Evolutionary conservation across 2,113 vertebrate genomes (phyloP), one percentile per base, ranked within the genome.

Genomic region (Nettapus auritus): DNA sequence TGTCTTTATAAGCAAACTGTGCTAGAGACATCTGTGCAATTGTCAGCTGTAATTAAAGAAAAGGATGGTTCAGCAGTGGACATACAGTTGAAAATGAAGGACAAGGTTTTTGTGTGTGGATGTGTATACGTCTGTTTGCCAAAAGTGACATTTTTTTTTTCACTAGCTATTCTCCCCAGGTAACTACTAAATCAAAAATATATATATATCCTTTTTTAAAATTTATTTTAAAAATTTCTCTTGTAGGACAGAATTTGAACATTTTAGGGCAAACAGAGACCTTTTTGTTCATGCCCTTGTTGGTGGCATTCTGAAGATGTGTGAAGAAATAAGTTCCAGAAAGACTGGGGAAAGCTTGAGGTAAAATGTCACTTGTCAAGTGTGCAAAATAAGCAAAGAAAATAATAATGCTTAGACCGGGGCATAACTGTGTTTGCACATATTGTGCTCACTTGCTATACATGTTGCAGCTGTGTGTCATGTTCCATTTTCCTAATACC

Each of bases 11-110:
- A 90, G 60, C 56, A 86, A 52, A 70, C 56, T 83, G 86, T 18
- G 3, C 33, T 70, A 53, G 82, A 94, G 85, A 91, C 88, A 95
- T 93, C 82, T 97, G 91, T 91, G 85, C 88, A 76, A 84, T 83
- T 95, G 93, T 96, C 94, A 94, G 91, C 85, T 93, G 79, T 78
- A 93, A 93, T 82, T 82, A 94, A 93, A 86, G 71, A 73, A 68
- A 82, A 90, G 42, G 55, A 83, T 77, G 82, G 91, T 88, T 94
- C 55, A 4, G 60, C 78, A 94, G 64, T 71, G 73, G 91, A 75
- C 79, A 38, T 62, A 52, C 36, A 86, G 56, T 81, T 90, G 86
- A 86, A 96, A 94, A 94, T 71, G 29, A 91, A 88, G 52, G 88
- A 74, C 42, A 56, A 50, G 7, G 11, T 74, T 38, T 85, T 78